Evolutionary conservation across 2,888 invertebrate genomes (phyloP), one percentile per base, ranked within the genome.

Genomic region (Scrobipalpa atriplicella): DNA sequence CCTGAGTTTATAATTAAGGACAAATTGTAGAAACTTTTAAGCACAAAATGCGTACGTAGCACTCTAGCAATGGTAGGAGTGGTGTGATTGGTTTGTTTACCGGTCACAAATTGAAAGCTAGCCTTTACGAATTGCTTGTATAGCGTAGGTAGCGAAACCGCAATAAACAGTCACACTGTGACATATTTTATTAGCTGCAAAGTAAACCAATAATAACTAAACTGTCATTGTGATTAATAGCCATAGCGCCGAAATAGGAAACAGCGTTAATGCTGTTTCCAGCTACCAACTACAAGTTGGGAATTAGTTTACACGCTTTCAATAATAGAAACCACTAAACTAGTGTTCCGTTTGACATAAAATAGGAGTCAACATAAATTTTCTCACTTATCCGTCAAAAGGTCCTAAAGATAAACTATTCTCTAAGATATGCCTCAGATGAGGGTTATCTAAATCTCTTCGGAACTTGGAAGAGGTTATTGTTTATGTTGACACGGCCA

Each of bases 401-500:
- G n/a, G 18, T 52, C 52, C 19, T 52, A 19, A 19, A 18, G 19
- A 29, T 21, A 1, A 19, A 21, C 6, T 21, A 47, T 47, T n/a
- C 62, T 62, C 47, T n/a, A 43, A 18, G 10, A 38, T 18, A 62
- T 21, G 18, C 62, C 18, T 61, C 8, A 61, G 58, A 39, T 18
- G 29, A 8, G 21, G 36, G 21, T 19, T 58, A 58, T 65, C 65
- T 61, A 52, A 61, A 66, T 66, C 47, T 38, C 39, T 47, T 21
- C 54, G 10, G 7, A 56, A 29, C 39, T 56, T 47, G 51, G 16
- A 54, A 54, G 54, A 16, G n/a, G 41, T 54, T 75, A 72, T 77
- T 78, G 79, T 81, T 78, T 73, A 74, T 72, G 70, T 73, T 74
- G 75, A 75, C 79, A 78, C 75, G 75, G 74, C 76, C 78, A 77